These are phyloP conservation scores for Halocynthia roretzi DNA, from an alignment of 23 tunicate genomes.

Conservation along the genomic window DNA sequence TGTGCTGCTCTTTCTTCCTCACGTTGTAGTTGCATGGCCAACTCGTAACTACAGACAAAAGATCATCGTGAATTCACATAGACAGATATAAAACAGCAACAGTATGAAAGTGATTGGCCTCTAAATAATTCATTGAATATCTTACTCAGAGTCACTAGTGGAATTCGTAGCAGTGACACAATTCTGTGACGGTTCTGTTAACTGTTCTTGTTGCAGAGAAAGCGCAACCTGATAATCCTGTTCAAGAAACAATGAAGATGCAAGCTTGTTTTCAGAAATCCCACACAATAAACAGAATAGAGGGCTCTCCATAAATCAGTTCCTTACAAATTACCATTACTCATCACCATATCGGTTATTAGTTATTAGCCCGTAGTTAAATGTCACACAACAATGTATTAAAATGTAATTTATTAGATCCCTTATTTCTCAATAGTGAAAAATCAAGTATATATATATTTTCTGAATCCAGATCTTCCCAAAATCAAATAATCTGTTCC, in stretches of 20 bases:
- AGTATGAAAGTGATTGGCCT: too few relatives aligned
- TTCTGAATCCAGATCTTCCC: too few relatives aligned
- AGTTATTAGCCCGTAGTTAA: too few relatives aligned
- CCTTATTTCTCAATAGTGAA: too few relatives aligned
- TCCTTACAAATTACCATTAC: too few relatives aligned
- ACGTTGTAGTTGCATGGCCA: neutral
- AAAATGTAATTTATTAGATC: too few relatives aligned
- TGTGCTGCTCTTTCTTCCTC: neutral
- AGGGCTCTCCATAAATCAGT: neutral
- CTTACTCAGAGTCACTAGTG: neutral
- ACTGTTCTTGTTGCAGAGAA: constrained; percentile 6
- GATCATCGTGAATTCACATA: neutral
- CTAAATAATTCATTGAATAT: too few relatives aligned
- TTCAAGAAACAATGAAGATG: neutral
- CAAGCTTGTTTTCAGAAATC: neutral
- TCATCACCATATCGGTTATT: too few relatives aligned
- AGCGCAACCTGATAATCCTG: constrained; percentile 44
- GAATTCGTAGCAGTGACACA: neutral
- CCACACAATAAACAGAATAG: constrained; percentile 1
- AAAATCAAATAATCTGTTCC: neutral
- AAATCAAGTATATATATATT: too few relatives aligned
- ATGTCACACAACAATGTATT: too few relatives aligned
- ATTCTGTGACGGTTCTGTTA: neutral
- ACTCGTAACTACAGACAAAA: neutral
- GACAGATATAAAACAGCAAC: neutral